A percentile compares a stretch with the other conserved stretches of the same genome.
phyloP scores from a whole-genome alignment of 1,140 invertebrate species.

The Oedothorax gibbosus region DNA sequence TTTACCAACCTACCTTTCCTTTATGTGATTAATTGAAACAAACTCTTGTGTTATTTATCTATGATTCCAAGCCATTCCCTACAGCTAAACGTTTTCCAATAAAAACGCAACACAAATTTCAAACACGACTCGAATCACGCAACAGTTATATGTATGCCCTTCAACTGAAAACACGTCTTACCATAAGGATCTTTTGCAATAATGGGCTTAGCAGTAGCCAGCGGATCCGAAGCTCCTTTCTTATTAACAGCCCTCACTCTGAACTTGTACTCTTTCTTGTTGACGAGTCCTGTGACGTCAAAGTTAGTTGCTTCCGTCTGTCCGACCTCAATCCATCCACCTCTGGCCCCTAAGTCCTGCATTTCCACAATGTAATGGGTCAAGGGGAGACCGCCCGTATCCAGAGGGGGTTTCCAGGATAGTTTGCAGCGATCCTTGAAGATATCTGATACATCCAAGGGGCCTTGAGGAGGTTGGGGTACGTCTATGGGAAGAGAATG shows the following conservation, averaged over 20 bases:
- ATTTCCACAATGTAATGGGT: slow-evolving; percentile 94
- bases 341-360: slow-evolving; percentile 79
- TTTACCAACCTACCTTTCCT: too few relatives aligned
- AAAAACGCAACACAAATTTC: not conserved
- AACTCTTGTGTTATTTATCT: too few relatives aligned
- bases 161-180: slow-evolving; percentile 68
- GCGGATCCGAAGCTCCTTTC: slow-evolving; percentile 81
- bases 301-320: slow-evolving; percentile 76
- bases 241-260: slow-evolving; percentile 94
- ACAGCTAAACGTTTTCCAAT: not conserved
- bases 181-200: slow-evolving; percentile 98
- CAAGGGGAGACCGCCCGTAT: slow-evolving; percentile 93
- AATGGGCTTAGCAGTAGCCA: slow-evolving; percentile 84
- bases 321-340: slow-evolving; percentile 87
- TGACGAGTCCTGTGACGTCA: slow-evolving; percentile 87
- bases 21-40: too few relatives aligned
- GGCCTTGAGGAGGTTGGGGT: slow-evolving; percentile 85
- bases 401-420: slow-evolving; percentile 89
- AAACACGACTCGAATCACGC: not conserved
- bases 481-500: slow-evolving; percentile 75
- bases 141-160: too few relatives aligned
- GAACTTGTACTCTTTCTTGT: slow-evolving; percentile 94
- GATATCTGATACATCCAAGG: slow-evolving; percentile 89
- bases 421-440: slow-evolving; percentile 93
- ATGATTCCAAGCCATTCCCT: too few relatives aligned